Conservation (phyloP, 30 jellyfish, hydroid and myxozoan genomes). For the Aurelia coerulea region DNA sequence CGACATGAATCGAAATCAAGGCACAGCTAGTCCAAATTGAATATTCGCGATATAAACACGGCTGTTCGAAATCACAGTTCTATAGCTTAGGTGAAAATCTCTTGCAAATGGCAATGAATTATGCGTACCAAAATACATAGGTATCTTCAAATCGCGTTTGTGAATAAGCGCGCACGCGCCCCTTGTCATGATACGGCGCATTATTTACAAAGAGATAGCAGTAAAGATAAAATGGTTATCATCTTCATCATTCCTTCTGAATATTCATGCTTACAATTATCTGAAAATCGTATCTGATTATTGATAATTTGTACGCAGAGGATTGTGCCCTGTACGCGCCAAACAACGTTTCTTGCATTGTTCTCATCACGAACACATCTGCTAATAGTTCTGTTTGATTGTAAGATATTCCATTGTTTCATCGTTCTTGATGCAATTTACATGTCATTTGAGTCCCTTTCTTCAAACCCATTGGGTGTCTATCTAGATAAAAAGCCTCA, state of each 20-base stretch:
- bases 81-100: conserved; percentile 7
- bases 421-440: conserved; percentile 46
- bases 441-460: conserved; percentile 59
- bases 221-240: conserved; percentile 50
- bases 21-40: no score
- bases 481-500: conserved; percentile 48
- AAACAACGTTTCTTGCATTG: conserved; percentile 48
- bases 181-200: conserved; percentile 45
- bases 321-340: conserved; percentile 46
- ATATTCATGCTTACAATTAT: conserved; percentile 35
- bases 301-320: conserved; percentile 26
- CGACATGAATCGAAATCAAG: no score
- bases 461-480: conserved; percentile 42
- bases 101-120: conserved; percentile 31
- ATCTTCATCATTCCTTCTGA: conserved; percentile 46
- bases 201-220: conserved; percentile 67
- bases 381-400: conserved; percentile 47
- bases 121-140: conserved; percentile 17
- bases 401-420: conserved; percentile 36
- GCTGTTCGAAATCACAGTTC: conserved; percentile 26
- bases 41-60: background rate
- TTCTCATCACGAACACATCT: conserved; percentile 47
- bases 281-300: conserved; percentile 37
- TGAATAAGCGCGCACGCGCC: conserved; percentile 72
- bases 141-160: conserved; percentile 11